phyloP scores from a whole-genome alignment of 92 coral and sea anemone genomes.

The Epizoanthus rinbou region DNA sequence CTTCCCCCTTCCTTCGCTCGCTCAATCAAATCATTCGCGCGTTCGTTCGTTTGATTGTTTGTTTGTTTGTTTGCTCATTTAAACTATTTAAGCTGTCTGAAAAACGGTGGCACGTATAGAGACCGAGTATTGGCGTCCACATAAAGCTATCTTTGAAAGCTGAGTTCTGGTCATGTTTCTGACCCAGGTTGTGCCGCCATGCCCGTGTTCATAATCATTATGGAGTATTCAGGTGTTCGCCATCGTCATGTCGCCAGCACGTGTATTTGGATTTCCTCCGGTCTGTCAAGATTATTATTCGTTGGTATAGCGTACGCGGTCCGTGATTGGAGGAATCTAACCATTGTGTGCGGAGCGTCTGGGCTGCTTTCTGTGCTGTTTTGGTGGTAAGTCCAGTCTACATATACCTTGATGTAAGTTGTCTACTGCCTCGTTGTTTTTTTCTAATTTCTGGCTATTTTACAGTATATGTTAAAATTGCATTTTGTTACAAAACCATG shows the following conservation, averaged over 20 bases:
- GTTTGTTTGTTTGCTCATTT: too few relatives aligned
- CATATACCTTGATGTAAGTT: too few relatives aligned
- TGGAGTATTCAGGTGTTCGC: conserved; percentile 73
- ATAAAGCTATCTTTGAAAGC: not conserved
- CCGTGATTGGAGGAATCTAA: conserved; percentile 75
- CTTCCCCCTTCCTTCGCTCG: too few relatives aligned
- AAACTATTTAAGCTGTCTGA: too few relatives aligned
- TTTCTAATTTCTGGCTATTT: too few relatives aligned
- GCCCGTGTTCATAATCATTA: conserved; percentile 62
- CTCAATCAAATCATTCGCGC: too few relatives aligned
- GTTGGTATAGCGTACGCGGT: conserved; percentile 68
- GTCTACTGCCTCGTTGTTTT: too few relatives aligned
- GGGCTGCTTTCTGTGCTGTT: conserved; percentile 60
- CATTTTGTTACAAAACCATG: too few relatives aligned
- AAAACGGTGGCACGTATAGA: not conserved
- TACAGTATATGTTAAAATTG: too few relatives aligned
- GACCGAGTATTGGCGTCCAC: not conserved
- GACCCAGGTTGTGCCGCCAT: conserved; percentile 69
- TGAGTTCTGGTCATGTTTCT: not conserved
- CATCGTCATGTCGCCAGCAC: conserved; percentile 68
- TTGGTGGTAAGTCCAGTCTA: conserved; percentile 57
- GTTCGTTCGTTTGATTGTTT: too few relatives aligned
- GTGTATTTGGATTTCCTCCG: conserved; percentile 57
- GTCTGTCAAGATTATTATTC: conserved; percentile 47
- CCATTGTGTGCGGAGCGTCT: conserved; percentile 50